Evolutionary conservation across 2,797 vertebrate species (phyloP).

Genomic region (Coregonus sp.): DNA sequence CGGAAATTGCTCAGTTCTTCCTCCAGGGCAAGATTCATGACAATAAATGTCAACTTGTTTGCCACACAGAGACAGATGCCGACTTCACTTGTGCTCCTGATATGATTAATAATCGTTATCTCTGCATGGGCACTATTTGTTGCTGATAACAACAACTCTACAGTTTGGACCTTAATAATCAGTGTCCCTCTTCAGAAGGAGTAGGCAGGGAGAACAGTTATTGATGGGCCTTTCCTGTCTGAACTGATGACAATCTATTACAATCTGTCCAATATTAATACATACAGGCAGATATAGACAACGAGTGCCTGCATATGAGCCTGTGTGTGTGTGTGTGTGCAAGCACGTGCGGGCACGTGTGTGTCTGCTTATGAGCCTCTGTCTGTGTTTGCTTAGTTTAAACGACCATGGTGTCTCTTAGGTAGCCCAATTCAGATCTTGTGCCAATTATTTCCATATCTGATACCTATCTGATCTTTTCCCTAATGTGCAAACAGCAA

Average conservation of each 20-base stretch:
- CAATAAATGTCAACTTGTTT: too few species aligned
- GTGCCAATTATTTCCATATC: too few species aligned
- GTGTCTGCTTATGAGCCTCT: neutral
- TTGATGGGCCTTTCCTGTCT: slow-evolving; percentile 1
- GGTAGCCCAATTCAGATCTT: too few species aligned
- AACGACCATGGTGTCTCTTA: too few species aligned
- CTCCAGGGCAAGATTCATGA: too few species aligned
- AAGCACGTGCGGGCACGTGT: too few species aligned
- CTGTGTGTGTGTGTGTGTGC: neutral
- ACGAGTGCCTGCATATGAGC: neutral
- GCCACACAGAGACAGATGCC: neutral
- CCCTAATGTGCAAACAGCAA: too few species aligned
- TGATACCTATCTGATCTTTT: too few species aligned
- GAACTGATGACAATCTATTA: neutral
- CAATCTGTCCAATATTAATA: neutral
- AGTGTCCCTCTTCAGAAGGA: neutral
- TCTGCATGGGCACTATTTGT: neutral
- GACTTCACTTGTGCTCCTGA: neutral
- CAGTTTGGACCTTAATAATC: neutral
- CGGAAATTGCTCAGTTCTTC: too few species aligned
- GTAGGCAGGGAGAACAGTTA: neutral
- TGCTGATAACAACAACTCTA: neutral
- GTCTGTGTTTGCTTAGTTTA: too few species aligned
- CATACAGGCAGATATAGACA: neutral
- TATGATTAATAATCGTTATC: neutral